These are phyloP conservation scores for Coreoperca whiteheadi DNA, from an alignment of 2,113 vertebrate species.

Conservation along the genomic window DNA sequence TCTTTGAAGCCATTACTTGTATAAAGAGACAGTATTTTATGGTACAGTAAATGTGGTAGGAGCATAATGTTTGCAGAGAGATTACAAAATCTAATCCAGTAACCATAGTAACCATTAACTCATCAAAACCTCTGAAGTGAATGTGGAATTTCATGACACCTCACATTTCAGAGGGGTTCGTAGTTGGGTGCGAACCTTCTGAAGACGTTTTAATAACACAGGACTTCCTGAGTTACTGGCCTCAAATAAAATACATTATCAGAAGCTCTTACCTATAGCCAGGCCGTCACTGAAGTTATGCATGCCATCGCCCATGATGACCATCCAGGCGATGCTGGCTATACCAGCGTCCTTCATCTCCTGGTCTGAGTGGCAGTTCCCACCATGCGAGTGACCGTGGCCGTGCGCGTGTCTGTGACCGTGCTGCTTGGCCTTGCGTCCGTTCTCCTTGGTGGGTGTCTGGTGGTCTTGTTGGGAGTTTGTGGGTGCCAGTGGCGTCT, in stretches of 20 bases:
- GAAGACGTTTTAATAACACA: not conserved
- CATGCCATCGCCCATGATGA: slow-evolving; percentile 99
- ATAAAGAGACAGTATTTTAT: not conserved
- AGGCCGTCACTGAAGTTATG: slow-evolving; percentile 99
- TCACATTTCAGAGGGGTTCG: too few relatives aligned
- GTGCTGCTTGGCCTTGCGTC: slow-evolving; percentile 84
- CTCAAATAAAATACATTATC: too few relatives aligned
- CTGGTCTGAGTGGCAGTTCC: slow-evolving; percentile 96
- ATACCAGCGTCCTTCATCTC: slow-evolving; percentile 97
- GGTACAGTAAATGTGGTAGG: too few relatives aligned
- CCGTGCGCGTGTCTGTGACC: slow-evolving; percentile 87
- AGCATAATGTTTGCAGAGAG: too few relatives aligned
- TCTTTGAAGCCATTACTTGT: not conserved
- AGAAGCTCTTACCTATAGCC: slow-evolving; percentile 89
- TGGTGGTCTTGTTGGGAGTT: slow-evolving; percentile 73
- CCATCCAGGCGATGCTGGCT: slow-evolving; percentile 99
- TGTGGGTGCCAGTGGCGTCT: slow-evolving; percentile 79
- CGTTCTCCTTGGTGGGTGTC: slow-evolving; percentile 53
- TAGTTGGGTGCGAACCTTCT: too few relatives aligned
- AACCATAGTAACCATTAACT: not conserved
- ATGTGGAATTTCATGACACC: too few relatives aligned
- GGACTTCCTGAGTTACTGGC: not conserved
- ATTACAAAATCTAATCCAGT: not conserved
- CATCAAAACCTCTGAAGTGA: not conserved
- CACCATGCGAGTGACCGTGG: slow-evolving; percentile 92